Percentiles rank a stretch among this genome's conserved stretches.
These are phyloP conservation scores for Ceratitis capitata DNA, from an alignment of 1,140 invertebrate genomes.

Conservation along the genomic window DNA sequence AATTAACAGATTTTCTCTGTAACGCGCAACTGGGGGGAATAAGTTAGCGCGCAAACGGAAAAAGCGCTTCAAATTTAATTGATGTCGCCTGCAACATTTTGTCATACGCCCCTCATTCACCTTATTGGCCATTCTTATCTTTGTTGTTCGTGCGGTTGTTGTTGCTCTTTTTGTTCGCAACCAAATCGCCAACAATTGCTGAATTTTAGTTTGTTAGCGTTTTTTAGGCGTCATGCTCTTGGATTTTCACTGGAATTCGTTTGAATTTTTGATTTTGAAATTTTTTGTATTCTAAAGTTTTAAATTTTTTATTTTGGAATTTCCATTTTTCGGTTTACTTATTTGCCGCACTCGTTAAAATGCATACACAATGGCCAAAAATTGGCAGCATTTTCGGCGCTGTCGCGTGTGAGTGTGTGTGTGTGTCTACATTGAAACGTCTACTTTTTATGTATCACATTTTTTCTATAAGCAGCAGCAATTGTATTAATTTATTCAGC, in stretches of 20 bases:
- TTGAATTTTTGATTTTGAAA: neutral
- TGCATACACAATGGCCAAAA: neutral
- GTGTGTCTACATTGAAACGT: neutral
- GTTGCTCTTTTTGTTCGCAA: neutral
- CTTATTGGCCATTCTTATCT: neutral
- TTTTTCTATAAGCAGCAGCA: neutral
- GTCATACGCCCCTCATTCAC: neutral
- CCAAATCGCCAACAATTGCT: neutral
- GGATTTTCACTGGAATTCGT: neutral
- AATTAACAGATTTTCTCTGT: neutral
- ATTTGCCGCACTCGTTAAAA: constrained; percentile 14
- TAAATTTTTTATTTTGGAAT: constrained; percentile 13
- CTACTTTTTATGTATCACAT: neutral
- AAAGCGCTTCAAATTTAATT: neutral
- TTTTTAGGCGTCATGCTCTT: neutral
- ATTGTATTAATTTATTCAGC: neutral
- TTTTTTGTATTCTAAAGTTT: neutral
- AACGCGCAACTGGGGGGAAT: neutral
- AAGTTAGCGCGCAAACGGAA: neutral
- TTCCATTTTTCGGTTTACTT: neutral
- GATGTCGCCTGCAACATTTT: constrained; percentile 25
- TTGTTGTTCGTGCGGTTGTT: neutral
- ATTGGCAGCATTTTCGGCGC: neutral
- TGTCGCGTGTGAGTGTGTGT: neutral
- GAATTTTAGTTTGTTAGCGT: neutral